These are phyloP conservation scores for Prosopocoilus inquinatus DNA, from an alignment of 2,888 invertebrate genomes.

Conservation along the genomic window DNA sequence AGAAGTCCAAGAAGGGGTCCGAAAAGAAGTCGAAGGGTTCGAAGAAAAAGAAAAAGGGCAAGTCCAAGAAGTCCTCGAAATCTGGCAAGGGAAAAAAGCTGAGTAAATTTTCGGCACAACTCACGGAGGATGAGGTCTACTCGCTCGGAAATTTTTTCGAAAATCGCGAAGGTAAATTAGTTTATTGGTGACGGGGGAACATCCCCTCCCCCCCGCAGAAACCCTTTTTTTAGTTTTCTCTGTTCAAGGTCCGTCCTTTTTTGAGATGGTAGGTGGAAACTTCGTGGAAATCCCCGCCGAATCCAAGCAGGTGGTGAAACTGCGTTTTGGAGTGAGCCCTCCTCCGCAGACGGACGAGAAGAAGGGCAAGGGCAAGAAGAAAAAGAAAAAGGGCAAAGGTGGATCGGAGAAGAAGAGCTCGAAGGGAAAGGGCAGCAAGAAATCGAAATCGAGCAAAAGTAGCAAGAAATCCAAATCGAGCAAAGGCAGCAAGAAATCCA, in stretches of 20 bases:
- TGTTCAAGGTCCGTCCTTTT: constrained; percentile 23
- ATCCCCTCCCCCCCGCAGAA: background rate
- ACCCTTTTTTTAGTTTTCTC: background rate
- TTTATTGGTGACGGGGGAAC: background rate
- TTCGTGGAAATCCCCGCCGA: constrained; percentile 8
- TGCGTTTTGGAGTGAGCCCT: constrained; percentile 19
- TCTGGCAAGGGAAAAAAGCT: constrained; percentile 15
- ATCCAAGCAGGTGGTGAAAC: constrained; percentile 17
- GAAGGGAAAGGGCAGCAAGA: constrained; percentile 14
- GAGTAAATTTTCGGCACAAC: constrained; percentile 25
- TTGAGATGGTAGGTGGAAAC: constrained; percentile 18
- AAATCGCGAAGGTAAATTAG: constrained; percentile 20
- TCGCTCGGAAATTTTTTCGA: constrained; percentile 27
- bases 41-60: constrained; percentile 2
- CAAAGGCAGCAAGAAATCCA: constrained; percentile 2
- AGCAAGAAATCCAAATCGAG: constrained; percentile 6
- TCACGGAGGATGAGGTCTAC: constrained; percentile 29
- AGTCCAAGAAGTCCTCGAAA: constrained; percentile 4
- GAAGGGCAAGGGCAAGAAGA: constrained; percentile 8
- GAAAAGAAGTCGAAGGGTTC: constrained; percentile 4
- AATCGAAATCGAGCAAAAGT: constrained; percentile 15
- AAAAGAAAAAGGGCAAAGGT: constrained; percentile 11
- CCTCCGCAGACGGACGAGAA: background rate
- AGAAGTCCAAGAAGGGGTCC: constrained; percentile 1
- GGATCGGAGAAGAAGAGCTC: constrained; percentile 11